Base-by-base conservation (phyloP, 2,888 invertebrate genomes). In the Thalpophila matura region DNA sequence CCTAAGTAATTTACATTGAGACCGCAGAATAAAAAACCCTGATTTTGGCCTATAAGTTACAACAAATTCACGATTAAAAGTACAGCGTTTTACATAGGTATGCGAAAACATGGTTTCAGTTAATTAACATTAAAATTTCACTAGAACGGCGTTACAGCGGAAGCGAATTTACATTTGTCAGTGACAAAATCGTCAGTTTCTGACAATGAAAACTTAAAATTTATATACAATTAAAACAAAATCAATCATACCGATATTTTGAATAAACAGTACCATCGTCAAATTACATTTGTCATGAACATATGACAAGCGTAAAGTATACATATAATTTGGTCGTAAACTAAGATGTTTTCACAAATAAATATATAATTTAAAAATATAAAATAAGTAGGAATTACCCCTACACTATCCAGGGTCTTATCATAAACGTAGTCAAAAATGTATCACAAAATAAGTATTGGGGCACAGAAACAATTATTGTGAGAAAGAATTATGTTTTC, bases 1-100 rank as follows among this genome's bases (percentile, higher is more conserved):
- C 24, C 10, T 27, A 4, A 16, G 16, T n/a, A 26, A 49, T 53
- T 53, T 12, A 26, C 42, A 9, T 9, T 9, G 16, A 29, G 43
- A 62, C 63, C 63, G 43, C 54, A 29, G 20, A 58, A 40, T 58
- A 16, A 29, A 47, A 68, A 66, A 46, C 45, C 71, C 45, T 61
- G 64, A 68, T 46, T 26, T 31, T 64, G 49, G 31, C 40, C 33
- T 37, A 46, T 40, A 29, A 49, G 35, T 45, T 38, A 63, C 20
- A 68, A 43, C 12, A 45, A 67, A 49, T 27, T 14, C 7, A 27
- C 33, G 14, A n/a, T 18, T 26, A 24, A 42, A 22, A 27, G 2
- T 16, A 35, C 27, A 66, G 37, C 27, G 0, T 50, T 40, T 61
- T 35, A 20, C 22, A 16, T 10, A 3, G 4, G 4, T 14, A 35